Base-by-base conservation (phyloP, 2,888 invertebrate genomes). In the Athalia circularis region DNA sequence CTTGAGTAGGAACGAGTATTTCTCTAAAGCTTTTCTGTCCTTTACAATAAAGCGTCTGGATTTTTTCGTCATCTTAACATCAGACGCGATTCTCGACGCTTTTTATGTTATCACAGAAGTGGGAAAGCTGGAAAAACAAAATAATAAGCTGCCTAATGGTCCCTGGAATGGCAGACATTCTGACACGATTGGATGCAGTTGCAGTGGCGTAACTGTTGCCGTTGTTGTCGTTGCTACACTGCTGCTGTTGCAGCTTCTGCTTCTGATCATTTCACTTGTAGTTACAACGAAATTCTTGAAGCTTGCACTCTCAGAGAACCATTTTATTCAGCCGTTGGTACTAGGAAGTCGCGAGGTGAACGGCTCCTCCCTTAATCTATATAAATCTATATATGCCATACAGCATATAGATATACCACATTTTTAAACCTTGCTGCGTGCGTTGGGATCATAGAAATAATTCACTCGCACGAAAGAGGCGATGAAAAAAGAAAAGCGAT, bases 131-230 rank as follows among this genome's bases (percentile, higher is more conserved):
- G 81, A 82, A 85, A 86, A 86, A 86, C 85, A 85, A 87, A 87
- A 87, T 88, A 88, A 88, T 88, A 88, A 88, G 86, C 86, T 83
- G 82, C 79, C 82, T 84, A 87, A 86, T 85, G 84, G 84, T 81
- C 84, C 77, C 84, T 83, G 85, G 85, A 87, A 88, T 88, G 81
- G 86, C 84, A 79, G 82, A 86, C 87, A 87, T 88, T 88, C 85
- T 80, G 79, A 82, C 65, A 81, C 87, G 85, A 88, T 88, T 87
- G 88, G 86, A 88, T 86, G 84, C 86, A 86, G 84, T 86, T 82
- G 82, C 81, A 82, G 80, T 47, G 72, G 6, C 15, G 8, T 15
- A 52, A 9, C 68, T 52, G 54, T 43, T 68, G 43, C 54, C 43
- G 54, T 29, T 43, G 11, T 50, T 68, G 11, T 52, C 52, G 6